Conservation (phyloP, 1,140 invertebrate species). For the Thaumetopoea pityocampa region DNA sequence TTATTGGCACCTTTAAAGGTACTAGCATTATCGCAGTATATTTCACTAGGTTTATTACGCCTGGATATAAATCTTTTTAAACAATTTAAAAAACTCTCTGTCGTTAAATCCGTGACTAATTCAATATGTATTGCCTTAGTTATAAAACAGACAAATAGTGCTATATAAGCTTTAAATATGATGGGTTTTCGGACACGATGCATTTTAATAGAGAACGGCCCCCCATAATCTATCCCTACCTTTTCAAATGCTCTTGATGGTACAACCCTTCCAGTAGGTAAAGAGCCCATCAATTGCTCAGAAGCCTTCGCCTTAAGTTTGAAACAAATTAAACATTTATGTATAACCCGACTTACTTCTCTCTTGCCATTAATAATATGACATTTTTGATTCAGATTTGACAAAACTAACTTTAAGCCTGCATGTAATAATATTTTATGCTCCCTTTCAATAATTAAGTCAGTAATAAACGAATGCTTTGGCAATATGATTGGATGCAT, state of each 20-base stretch:
- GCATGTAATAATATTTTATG: no score
- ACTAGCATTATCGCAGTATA: slow-evolving; percentile 17
- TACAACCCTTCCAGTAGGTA: neutral
- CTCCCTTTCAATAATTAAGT: no score
- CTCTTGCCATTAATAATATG: no score
- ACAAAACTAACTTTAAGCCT: no score
- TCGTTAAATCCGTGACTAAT: neutral
- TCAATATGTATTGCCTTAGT: slow-evolving; percentile 1
- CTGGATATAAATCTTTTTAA: neutral
- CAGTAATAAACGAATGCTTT: no score
- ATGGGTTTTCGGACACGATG: neutral
- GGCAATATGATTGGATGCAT: no score
- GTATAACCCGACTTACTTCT: no score
- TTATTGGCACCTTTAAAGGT: slow-evolving; percentile 13
- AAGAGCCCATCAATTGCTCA: neutral
- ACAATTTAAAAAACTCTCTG: neutral
- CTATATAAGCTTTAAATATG: neutral
- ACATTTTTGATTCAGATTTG: no score
- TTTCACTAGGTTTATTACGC: neutral
- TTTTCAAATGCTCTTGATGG: neutral
- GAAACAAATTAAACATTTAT: neutral
- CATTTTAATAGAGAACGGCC: neutral
- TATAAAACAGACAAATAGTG: neutral
- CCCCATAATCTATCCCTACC: neutral
- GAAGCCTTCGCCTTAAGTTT: neutral